Conservation (phyloP, 1,140 invertebrate species). For the Drosophila parvula region DNA sequence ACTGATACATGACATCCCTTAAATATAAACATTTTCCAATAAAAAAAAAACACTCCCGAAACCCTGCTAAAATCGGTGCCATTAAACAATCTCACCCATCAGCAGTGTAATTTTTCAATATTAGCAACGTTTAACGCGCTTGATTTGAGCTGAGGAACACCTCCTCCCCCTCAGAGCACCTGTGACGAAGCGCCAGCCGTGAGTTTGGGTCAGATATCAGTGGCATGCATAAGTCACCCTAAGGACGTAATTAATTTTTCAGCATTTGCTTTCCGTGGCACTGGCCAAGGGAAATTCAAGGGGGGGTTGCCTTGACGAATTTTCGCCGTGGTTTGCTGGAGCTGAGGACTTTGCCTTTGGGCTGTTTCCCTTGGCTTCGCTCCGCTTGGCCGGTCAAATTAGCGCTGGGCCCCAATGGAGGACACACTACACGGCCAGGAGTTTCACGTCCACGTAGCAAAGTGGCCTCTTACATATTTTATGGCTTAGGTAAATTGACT, state of each 20-base stretch:
- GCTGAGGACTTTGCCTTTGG: constrained; percentile 33
- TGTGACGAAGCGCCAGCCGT: not conserved
- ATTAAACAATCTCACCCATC: constrained; percentile 37
- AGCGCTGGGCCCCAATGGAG: constrained; percentile 54
- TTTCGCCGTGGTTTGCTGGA: constrained; percentile 63
- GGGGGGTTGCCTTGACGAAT: constrained; percentile 75
- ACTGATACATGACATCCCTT: too few species aligned
- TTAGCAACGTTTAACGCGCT: constrained; percentile 76
- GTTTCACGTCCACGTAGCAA: constrained; percentile 26
- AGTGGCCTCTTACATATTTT: constrained; percentile 73
- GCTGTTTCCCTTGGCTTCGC: constrained; percentile 44
- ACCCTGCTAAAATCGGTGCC: constrained; percentile 18
- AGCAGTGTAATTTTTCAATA: constrained; percentile 73
- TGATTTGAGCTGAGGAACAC: constrained; percentile 53
- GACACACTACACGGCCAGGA: constrained; percentile 31
- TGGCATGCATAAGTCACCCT: constrained; percentile 75
- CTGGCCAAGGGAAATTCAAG: not conserved
- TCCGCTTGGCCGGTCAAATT: constrained; percentile 68
- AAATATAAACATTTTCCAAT: not conserved
- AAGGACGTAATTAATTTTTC: constrained; percentile 84
- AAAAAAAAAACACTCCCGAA: not conserved
- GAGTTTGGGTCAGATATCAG: constrained; percentile 39
- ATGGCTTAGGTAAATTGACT: constrained; percentile 78
- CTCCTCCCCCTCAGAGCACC: constrained; percentile 8
- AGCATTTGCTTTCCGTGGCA: constrained; percentile 66